phyloP scores from a whole-genome alignment of 2,113 vertebrate genomes.

The Ibidorhyncha struthersii region DNA sequence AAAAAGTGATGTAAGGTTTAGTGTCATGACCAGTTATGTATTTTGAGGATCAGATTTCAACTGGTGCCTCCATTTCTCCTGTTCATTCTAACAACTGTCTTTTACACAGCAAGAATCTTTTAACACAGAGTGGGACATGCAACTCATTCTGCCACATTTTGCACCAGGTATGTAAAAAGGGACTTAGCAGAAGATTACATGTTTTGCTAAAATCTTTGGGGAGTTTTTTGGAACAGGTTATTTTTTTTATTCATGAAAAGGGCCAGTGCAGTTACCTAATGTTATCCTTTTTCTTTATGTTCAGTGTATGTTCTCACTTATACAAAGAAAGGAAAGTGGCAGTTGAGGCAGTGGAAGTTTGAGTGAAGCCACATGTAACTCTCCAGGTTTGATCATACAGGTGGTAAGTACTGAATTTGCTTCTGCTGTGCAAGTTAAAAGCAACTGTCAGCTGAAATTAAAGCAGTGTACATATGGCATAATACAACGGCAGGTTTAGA shows the following conservation, averaged over 20 bases:
- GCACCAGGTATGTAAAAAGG: not conserved
- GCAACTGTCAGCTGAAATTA: not conserved
- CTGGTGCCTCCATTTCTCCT: not conserved
- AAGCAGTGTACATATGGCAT: not conserved
- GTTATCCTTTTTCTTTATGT: not conserved
- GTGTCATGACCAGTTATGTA: accelerated
- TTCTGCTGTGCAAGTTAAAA: not conserved
- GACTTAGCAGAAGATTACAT: not conserved
- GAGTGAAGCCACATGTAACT: not conserved
- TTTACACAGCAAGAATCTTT: not conserved
- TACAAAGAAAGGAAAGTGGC: not conserved
- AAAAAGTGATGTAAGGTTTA: not conserved
- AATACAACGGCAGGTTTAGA: not conserved
- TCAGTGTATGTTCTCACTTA: not conserved
- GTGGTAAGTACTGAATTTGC: not conserved
- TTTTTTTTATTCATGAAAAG: not conserved
- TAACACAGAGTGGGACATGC: not conserved
- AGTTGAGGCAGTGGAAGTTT: not conserved
- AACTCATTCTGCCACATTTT: not conserved
- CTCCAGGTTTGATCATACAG: not conserved
- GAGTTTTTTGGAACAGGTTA: not conserved
- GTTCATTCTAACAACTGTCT: not conserved
- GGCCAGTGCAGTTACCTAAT: not conserved
- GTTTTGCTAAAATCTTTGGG: no score
- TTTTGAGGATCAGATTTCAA: not conserved